Percentiles rank a stretch among this genome's conserved stretches.
These are phyloP conservation scores for Dromococcyx pavoninus DNA, from an alignment of 2,797 vertebrate genomes.

Conservation along the genomic window DNA sequence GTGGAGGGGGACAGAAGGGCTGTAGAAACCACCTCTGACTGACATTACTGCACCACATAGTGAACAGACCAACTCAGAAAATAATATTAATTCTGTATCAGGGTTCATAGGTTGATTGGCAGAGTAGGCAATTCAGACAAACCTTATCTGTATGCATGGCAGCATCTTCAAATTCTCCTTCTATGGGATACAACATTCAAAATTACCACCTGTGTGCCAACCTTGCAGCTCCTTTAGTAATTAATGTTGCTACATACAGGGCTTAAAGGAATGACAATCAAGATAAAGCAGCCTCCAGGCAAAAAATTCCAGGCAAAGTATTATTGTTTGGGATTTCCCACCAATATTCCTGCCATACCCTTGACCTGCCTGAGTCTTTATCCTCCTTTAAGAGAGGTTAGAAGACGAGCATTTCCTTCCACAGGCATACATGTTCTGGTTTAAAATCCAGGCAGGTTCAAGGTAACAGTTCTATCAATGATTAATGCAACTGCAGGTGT, in stretches of 20 bases:
- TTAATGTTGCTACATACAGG: fast-evolving
- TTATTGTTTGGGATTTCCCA: not conserved
- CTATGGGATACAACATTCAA: not conserved
- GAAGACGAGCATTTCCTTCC: not conserved
- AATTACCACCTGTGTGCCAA: not conserved
- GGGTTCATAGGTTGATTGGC: not conserved
- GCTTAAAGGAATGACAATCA: not conserved
- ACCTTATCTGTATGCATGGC: not conserved
- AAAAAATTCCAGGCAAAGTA: not conserved
- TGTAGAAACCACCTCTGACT: not conserved
- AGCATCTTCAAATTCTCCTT: not conserved
- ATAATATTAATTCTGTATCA: fast-evolving
- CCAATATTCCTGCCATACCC: not conserved
- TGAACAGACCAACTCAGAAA: not conserved
- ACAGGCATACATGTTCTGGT: fast-evolving
- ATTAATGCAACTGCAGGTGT: not conserved
- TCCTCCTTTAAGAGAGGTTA: not conserved
- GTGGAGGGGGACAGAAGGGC: not conserved
- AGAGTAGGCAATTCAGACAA: not conserved
- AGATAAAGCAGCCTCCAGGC: fast-evolving
- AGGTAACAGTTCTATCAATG: not conserved
- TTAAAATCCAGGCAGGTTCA: not conserved
- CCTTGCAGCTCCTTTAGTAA: not conserved
- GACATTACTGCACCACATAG: not conserved
- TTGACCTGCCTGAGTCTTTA: fast-evolving